Conservation (phyloP, 1,140 invertebrate species). For the Drosophila trapezifrons region DNA sequence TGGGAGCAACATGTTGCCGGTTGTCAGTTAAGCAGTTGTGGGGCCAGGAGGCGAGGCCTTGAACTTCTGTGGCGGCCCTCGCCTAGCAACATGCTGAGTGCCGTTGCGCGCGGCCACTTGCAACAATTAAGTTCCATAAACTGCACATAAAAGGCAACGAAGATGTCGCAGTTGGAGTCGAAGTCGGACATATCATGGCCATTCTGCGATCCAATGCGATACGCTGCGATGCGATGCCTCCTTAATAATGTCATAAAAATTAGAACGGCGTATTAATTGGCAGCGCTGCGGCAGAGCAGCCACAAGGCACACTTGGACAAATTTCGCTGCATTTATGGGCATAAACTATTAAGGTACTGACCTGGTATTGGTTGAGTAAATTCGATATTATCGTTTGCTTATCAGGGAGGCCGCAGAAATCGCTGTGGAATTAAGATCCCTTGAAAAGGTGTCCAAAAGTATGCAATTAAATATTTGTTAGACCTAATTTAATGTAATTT, state of each 20-base stretch:
- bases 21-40: constrained; percentile 23
- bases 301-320: constrained; percentile 20
- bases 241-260: constrained; percentile 83
- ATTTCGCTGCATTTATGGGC: no score
- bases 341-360: no score
- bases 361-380: no score
- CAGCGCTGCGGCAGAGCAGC: constrained; percentile 38
- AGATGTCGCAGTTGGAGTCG: constrained; percentile 61
- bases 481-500: no score
- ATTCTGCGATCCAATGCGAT: constrained; percentile 36
- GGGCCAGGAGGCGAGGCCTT: constrained; percentile 21
- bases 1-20: constrained; percentile 79
- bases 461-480: no score
- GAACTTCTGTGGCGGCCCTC: constrained; percentile 35
- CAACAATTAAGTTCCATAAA: constrained; percentile 81
- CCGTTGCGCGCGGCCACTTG: constrained; percentile 41
- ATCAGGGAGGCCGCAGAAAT: no score
- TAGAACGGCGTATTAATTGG: constrained; percentile 83
- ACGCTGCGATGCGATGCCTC: constrained; percentile 57
- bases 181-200: constrained; percentile 41
- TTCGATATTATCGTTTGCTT: no score
- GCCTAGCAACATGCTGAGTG: constrained; percentile 64
- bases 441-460: no score
- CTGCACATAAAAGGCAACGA: constrained; percentile 75
- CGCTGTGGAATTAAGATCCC: no score